Evolutionary conservation across 2,888 invertebrate genomes (phyloP).

Genomic region (Cybosia mesomella): DNA sequence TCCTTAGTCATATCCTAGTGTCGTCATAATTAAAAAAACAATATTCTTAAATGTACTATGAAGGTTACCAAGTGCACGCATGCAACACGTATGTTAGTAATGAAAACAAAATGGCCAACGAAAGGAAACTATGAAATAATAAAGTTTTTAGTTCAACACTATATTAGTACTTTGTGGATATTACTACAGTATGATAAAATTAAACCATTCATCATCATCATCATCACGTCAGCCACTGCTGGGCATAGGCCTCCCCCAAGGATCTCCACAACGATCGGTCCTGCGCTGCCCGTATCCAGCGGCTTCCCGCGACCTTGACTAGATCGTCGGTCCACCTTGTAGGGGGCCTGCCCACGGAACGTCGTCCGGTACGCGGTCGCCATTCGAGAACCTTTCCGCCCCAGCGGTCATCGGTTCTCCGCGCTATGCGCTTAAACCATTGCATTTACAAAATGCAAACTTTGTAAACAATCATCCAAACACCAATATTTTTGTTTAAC

Average conservation of each 20-base stretch:
- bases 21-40: neutral
- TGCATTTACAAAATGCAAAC: slow-evolving; percentile 9
- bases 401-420: no score
- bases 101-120: neutral
- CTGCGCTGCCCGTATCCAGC: no score
- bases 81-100: neutral
- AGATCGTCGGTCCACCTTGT: no score
- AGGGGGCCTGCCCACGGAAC: no score
- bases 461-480: slow-evolving; percentile 27
- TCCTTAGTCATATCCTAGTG: neutral
- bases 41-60: neutral
- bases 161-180: neutral
- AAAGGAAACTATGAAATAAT: neutral
- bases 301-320: no score
- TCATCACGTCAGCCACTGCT: no score
- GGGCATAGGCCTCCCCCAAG: no score
- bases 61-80: neutral
- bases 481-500: slow-evolving; percentile 18
- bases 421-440: no score
- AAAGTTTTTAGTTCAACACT: neutral
- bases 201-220: no score
- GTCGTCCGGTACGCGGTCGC: no score
- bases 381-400: no score
- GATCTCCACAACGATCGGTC: no score
- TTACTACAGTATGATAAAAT: neutral